Evolutionary conservation across 2,888 invertebrate species (phyloP).

Genomic region (Morpho helenor): DNA sequence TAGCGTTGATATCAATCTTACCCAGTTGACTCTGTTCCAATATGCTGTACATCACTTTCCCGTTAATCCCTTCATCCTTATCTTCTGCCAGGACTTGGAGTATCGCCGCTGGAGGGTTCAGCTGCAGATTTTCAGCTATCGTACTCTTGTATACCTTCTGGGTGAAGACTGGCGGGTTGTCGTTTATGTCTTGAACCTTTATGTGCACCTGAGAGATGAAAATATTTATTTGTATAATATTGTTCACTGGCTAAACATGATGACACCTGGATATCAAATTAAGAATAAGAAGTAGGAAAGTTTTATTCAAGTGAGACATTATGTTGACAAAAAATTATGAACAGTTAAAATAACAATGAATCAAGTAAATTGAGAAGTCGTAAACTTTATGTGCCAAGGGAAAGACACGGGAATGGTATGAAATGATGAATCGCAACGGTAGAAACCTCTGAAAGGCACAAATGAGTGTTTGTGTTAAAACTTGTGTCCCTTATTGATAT

Average conservation of each 20-base stretch:
- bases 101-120: constrained; percentile 90
- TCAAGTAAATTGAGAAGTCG: too few species aligned
- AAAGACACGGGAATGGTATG: too few species aligned
- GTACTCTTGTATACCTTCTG: constrained; percentile 87
- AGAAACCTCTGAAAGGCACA: too few species aligned
- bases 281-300: too few species aligned
- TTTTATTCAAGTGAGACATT: too few species aligned
- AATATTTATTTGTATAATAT: background rate
- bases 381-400: too few species aligned
- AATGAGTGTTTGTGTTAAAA: too few species aligned
- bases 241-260: background rate
- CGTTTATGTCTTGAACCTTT: constrained; percentile 91
- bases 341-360: too few species aligned
- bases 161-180: constrained; percentile 90
- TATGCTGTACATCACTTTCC: constrained; percentile 87
- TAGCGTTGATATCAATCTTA: constrained; percentile 21
- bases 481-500: too few species aligned
- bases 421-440: too few species aligned
- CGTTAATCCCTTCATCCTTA: constrained; percentile 88
- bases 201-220: constrained; percentile 80
- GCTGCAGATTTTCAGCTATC: constrained; percentile 89
- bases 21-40: constrained; percentile 72
- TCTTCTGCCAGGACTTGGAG: constrained; percentile 90
- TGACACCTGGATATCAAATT: too few species aligned
- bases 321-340: too few species aligned